phyloP scores from a whole-genome alignment of 2,888 invertebrate genomes.

The Blastobasis lacticolella region DNA sequence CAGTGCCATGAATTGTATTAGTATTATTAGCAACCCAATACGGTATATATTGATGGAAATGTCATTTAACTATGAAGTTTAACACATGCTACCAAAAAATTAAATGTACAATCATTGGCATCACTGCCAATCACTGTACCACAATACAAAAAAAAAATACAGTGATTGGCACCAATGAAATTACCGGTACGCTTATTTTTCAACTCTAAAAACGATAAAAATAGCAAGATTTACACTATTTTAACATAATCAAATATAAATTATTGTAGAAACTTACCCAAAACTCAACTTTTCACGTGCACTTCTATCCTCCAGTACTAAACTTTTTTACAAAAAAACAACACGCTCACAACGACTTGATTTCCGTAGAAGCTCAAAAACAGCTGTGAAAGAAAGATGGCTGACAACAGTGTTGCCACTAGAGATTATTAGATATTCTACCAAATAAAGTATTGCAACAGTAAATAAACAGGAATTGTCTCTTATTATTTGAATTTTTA shows the following conservation, averaged over 20 bases:
- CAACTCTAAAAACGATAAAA: background rate
- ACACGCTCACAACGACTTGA: constrained; percentile 12
- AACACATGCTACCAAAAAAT: no score
- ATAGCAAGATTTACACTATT: background rate
- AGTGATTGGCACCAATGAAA: no score
- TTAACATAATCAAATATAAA: background rate
- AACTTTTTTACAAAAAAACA: constrained; percentile 13
- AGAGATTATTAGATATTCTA: constrained; percentile 11
- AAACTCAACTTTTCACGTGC: background rate
- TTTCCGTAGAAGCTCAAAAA: no score
- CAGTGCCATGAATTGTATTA: background rate
- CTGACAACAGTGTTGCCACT: constrained; percentile 11
- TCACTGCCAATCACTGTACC: no score
- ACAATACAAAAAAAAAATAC: no score
- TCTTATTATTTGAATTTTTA: constrained; percentile 12
- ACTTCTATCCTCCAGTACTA: background rate
- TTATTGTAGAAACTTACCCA: background rate
- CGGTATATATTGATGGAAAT: background rate
- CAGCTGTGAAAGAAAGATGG: constrained; percentile 9
- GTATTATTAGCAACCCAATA: background rate
- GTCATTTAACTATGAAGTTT: no score
- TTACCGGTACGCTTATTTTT: no score
- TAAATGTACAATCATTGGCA: no score
- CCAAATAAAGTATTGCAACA: constrained; percentile 1
- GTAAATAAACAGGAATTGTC: constrained; percentile 14